phyloP scores from a whole-genome alignment of 1,140 invertebrate species.

The Musca vetustissima region DNA sequence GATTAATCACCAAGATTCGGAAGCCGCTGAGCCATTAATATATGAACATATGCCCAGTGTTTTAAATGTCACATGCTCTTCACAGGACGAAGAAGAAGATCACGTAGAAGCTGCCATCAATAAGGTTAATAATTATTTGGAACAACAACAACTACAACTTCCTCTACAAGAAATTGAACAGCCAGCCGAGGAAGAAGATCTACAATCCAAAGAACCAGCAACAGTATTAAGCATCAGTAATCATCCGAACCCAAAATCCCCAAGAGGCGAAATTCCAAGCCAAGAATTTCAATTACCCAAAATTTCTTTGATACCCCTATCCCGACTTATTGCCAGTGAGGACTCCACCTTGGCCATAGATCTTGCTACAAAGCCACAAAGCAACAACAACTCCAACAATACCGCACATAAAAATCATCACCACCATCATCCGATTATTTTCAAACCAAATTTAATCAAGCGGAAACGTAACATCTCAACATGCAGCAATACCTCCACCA shows the following conservation, averaged over 20 bases:
- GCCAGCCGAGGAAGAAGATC: too few relatives aligned
- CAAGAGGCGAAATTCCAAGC: background rate
- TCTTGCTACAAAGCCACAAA: slow-evolving; percentile 3
- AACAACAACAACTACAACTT: too few relatives aligned
- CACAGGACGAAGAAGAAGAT: too few relatives aligned
- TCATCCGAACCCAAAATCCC: too few relatives aligned
- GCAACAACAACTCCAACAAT: background rate
- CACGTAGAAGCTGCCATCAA: too few relatives aligned
- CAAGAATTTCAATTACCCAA: slow-evolving; percentile 25
- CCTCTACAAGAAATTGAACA: too few relatives aligned
- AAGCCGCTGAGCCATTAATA: too few relatives aligned
- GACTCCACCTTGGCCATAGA: slow-evolving; percentile 28
- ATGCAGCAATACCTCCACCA: slow-evolving; percentile 24
- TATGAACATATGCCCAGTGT: too few relatives aligned
- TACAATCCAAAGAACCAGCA: background rate
- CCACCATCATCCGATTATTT: background rate
- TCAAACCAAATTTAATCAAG: slow-evolving; percentile 25
- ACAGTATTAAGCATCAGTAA: background rate
- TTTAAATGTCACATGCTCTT: too few relatives aligned
- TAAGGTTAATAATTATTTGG: too few relatives aligned
- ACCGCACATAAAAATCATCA: background rate
- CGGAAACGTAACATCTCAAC: slow-evolving; percentile 28
- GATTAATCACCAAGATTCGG: too few relatives aligned
- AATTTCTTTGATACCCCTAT: slow-evolving; percentile 42
- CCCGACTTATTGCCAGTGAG: slow-evolving; percentile 38